Percentiles rank a stretch among this genome's conserved stretches.
phyloP scores from a whole-genome alignment of 2,888 invertebrate species.

The Trissonchulus latispiculum region DNA sequence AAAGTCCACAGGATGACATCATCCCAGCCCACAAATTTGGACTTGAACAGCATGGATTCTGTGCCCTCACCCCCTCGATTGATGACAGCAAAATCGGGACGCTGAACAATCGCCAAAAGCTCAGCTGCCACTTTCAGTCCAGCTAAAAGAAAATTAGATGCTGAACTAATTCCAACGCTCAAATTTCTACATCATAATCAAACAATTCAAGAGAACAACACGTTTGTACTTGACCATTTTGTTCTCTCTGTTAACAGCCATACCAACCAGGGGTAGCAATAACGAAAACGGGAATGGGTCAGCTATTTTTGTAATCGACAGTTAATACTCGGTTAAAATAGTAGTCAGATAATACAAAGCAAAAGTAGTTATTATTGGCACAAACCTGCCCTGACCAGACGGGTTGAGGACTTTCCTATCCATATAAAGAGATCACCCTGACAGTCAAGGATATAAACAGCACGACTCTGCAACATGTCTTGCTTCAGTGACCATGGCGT shows the following conservation, averaged over 20 bases:
- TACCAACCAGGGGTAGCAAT: too few relatives aligned
- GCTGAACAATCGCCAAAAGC: conserved; percentile 76
- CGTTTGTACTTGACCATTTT: too few relatives aligned
- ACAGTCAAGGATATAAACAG: conserved; percentile 92
- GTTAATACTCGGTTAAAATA: too few relatives aligned
- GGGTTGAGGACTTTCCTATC: conserved; percentile 94
- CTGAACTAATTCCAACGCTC: too few relatives aligned
- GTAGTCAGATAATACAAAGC: too few relatives aligned
- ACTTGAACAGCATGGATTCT: conserved; percentile 68
- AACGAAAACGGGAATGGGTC: too few relatives aligned
- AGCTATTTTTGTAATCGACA: too few relatives aligned
- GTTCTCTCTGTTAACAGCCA: too few relatives aligned
- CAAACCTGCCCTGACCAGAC: conserved; percentile 56
- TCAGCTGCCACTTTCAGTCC: conserved; percentile 94
- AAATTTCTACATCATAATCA: too few relatives aligned
- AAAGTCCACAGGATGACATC: conserved; percentile 98
- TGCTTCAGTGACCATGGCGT: conserved; percentile 57
- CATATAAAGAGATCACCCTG: conserved; percentile 53
- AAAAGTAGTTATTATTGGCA: too few relatives aligned
- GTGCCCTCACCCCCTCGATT: conserved; percentile 62
- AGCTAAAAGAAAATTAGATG: too few relatives aligned
- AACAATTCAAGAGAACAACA: too few relatives aligned
- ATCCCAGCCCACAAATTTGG: conserved; percentile 94
- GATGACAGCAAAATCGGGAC: conserved; percentile 73
- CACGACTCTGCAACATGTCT: conserved; percentile 69